Conservation (phyloP, 1,140 invertebrate species). For the Drosophila nigrodunni region DNA sequence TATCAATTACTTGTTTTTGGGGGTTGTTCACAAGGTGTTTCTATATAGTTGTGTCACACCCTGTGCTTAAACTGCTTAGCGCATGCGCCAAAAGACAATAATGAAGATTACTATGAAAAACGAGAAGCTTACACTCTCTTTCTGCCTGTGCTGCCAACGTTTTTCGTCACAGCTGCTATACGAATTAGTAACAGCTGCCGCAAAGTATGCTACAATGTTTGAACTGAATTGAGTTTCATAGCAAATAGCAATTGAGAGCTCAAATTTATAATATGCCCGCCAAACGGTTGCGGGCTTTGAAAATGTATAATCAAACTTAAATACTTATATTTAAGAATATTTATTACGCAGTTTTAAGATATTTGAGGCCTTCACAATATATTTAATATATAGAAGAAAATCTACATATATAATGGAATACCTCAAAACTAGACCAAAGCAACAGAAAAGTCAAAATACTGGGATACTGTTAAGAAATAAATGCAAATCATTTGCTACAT, state of each 20-base stretch:
- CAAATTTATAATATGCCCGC: not conserved
- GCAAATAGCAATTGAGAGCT: conserved; percentile 1
- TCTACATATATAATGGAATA: too few relatives aligned
- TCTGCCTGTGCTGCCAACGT: not conserved
- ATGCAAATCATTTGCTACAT: too few relatives aligned
- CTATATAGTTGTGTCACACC: not conserved
- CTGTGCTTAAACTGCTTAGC: not conserved
- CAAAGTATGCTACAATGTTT: conserved; percentile 1
- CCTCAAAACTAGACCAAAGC: too few relatives aligned
- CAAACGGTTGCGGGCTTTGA: not conserved
- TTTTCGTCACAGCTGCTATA: not conserved
- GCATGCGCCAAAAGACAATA: conserved; percentile 9
- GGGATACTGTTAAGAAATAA: too few relatives aligned
- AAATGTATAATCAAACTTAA: not conserved
- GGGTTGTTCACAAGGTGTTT: conserved; percentile 49
- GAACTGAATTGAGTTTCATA: not conserved
- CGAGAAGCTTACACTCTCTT: not conserved
- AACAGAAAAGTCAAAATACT: too few relatives aligned
- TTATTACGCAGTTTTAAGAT: too few relatives aligned
- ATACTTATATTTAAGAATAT: too few relatives aligned
- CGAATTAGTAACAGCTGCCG: conserved; percentile 1
- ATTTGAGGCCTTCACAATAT: too few relatives aligned
- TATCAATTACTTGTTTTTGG: conserved; percentile 30
- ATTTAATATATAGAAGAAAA: too few relatives aligned
- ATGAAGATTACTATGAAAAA: conserved; percentile 4